Evolutionary conservation across 2,113 vertebrate species (phyloP).

Genomic region (Stigmatopora nigra): DNA sequence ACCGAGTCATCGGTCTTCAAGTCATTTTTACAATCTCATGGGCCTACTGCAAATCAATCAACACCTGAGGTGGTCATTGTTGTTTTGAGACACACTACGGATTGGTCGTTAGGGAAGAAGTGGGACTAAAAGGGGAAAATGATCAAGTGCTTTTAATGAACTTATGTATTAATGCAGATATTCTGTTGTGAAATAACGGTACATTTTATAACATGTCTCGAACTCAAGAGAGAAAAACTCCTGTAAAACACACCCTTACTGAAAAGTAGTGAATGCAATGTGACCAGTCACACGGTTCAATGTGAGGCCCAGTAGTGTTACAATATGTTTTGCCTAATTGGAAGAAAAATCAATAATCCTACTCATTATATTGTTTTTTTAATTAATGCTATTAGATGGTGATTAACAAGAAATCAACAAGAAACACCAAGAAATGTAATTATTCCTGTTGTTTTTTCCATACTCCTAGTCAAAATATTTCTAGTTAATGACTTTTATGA

Average conservation of each 20-base stretch:
- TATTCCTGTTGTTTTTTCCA: not conserved
- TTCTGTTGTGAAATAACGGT: conserved; percentile 21
- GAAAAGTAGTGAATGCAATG: too few species aligned
- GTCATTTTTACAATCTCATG: conserved; percentile 26
- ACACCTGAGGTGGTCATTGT: conserved; percentile 39
- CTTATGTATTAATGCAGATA: too few species aligned
- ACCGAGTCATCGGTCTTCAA: conserved; percentile 47
- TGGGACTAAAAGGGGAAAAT: conserved; percentile 20
- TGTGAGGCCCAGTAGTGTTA: too few species aligned
- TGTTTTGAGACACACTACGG: conserved; percentile 24
- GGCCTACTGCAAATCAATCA: conserved; percentile 38
- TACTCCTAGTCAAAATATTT: not conserved
- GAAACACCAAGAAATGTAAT: not conserved
- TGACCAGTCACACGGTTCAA: too few species aligned
- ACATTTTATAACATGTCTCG: not conserved
- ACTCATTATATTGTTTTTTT: not conserved
- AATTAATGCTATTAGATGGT: not conserved
- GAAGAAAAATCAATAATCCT: too few species aligned
- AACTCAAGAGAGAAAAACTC: too few species aligned
- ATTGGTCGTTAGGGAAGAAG: conserved; percentile 24
- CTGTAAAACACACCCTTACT: too few species aligned
- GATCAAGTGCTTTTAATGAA: conserved; percentile 33
- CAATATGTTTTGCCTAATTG: too few species aligned
- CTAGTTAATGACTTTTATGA: not conserved
- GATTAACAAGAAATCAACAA: not conserved